Percentiles rank a stretch among this genome's conserved stretches.
Conservation (phyloP, 2,797 vertebrate species). For the Lutjanus argentimaculatus region DNA sequence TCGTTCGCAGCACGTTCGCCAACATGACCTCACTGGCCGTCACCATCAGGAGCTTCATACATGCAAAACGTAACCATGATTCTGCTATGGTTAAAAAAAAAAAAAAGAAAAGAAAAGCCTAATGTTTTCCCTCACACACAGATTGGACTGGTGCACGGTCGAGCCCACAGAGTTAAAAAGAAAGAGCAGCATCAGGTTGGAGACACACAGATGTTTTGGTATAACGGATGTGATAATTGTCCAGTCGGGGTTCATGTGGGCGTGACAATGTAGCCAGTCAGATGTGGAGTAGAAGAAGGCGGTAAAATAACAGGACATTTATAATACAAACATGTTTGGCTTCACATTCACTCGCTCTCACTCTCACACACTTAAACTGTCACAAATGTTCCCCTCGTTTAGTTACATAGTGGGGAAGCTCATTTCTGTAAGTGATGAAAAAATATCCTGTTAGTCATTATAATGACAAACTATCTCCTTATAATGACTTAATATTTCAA, state of each 20-base stretch:
- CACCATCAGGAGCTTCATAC: not conserved
- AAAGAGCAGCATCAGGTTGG: too few relatives aligned
- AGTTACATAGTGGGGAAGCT: not conserved
- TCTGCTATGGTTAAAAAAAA: not conserved
- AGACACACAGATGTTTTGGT: not conserved
- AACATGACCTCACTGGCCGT: not conserved
- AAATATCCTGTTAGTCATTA: too few relatives aligned
- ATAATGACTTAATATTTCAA: too few relatives aligned
- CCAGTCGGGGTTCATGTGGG: not conserved
- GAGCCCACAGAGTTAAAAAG: not conserved
- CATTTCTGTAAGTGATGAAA: too few relatives aligned
- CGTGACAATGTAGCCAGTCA: not conserved
- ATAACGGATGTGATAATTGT: not conserved
- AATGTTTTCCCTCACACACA: not conserved
- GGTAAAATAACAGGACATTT: not conserved
- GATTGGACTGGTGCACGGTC: not conserved
- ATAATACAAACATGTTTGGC: not conserved
- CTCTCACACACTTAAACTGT: not conserved
- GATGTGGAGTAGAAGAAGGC: not conserved
- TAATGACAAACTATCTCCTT: too few relatives aligned
- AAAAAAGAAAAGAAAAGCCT: not conserved
- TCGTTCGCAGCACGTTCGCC: not conserved
- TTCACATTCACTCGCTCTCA: slow-evolving; percentile 4
- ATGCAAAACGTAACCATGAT: not conserved
- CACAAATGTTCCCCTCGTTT: not conserved